phyloP scores from a whole-genome alignment of 2,888 invertebrate species.

The Cenopis cana region DNA sequence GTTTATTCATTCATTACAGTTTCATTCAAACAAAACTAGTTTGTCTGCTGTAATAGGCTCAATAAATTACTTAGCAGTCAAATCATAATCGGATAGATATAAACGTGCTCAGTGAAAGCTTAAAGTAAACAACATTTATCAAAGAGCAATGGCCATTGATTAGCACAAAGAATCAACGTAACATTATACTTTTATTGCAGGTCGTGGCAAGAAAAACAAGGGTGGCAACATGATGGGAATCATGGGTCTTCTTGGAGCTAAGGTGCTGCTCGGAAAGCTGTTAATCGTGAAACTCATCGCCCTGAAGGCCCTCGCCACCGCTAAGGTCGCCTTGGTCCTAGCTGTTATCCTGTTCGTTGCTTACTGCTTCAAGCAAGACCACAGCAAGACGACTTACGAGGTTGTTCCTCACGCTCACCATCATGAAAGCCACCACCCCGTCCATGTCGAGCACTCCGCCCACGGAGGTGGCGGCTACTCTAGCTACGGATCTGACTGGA shows the following conservation, averaged over 20 bases:
- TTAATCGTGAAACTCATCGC: conserved; percentile 92
- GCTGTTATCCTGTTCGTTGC: conserved; percentile 87
- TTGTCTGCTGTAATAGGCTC: conserved; percentile 14
- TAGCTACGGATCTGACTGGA: conserved; percentile 78
- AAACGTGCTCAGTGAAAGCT: conserved; percentile 41
- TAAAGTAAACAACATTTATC: conserved; percentile 34
- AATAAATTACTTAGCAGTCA: conserved; percentile 35
- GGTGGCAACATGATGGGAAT: conserved; percentile 88
- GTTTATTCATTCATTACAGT: conserved; percentile 50
- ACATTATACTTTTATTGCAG: conserved; percentile 69
- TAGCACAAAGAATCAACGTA: neutral
- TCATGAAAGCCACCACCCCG: conserved; percentile 87
- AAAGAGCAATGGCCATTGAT: conserved; percentile 33
- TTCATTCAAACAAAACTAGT: conserved; percentile 32
- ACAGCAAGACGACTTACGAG: conserved; percentile 78
- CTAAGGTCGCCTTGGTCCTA: conserved; percentile 92
- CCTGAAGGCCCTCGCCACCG: conserved; percentile 92
- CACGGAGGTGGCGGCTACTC: conserved; percentile 71
- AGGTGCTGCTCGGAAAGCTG: conserved; percentile 81
- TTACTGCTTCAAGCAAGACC: conserved; percentile 76
- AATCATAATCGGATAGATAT: conserved; percentile 33
- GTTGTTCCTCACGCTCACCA: conserved; percentile 78
- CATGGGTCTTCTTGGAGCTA: conserved; percentile 85
- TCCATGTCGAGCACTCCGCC: conserved; percentile 81
- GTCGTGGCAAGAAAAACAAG: conserved; percentile 90